Base-by-base conservation (phyloP, 2,888 invertebrate genomes). In the Bembecia ichneumoniformis region DNA sequence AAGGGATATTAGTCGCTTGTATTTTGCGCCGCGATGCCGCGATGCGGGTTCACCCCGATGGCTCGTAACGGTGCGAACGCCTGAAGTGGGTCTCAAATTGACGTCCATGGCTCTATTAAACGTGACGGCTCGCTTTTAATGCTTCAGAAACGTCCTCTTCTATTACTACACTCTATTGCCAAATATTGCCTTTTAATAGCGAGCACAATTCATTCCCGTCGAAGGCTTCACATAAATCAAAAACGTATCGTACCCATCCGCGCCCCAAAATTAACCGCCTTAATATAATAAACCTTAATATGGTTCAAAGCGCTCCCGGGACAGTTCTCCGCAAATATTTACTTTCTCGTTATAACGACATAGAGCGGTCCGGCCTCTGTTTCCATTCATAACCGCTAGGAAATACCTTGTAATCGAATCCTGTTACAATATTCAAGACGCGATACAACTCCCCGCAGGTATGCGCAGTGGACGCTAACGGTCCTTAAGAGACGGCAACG, bases 301-400 rank as follows among this genome's bases (percentile, higher is more conserved):
- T 28, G 28, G 28, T 28, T 28, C 28, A 28, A 28, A 28, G 28
- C 28, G 28, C 28, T 28, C 28, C 28, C 28, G 28, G 28, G 43
- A 14, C 14, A 28, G 28, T 28, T 28, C 28, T 28, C 28, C 28
- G 28, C 45, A 45, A 45, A 45, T 45, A 45, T 45, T 45, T 45
- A 45, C 45, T 45, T 45, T 16, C 58, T 62, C 58, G 63, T 68
- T 28, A 73, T 53, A 76, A 76, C 71, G 73, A 71, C 68, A 68
- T 66, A 63, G 68, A 64, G 63, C 69, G 64, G 62, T 59, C 66
- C 59, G 60, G 58, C 58, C 70, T 65, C 64, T 65, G 64, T 67
- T 73, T 73, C 69, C 74, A 73, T 75, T 74, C 73, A 73, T 72
- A 74, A 73, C 75, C 72, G 61, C 71, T 70, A 58, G 66, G 66